phyloP scores from a whole-genome alignment of 2,888 invertebrate species.

The Tenthredo livida region DNA sequence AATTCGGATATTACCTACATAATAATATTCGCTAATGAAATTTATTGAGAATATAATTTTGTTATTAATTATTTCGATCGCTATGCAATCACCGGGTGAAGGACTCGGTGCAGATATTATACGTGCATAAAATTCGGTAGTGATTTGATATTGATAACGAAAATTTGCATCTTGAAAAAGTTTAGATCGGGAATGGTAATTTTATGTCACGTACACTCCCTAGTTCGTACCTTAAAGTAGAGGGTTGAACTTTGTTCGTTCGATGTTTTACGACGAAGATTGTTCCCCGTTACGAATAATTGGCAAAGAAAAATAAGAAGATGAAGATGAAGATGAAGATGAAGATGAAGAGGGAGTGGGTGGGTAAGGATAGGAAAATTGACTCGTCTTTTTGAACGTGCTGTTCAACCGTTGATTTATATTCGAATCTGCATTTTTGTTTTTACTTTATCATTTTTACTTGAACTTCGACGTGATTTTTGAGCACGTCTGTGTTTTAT shows the following conservation, averaged over 20 bases:
- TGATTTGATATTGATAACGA: conserved; percentile 34
- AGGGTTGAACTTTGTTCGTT: conserved; percentile 27
- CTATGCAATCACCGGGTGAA: neutral
- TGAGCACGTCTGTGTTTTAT: conserved; percentile 11
- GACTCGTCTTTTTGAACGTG: neutral
- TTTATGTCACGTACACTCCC: conserved; percentile 29
- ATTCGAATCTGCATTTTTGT: conserved; percentile 11
- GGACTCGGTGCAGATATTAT: neutral
- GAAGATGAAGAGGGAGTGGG: neutral
- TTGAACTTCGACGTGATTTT: neutral
- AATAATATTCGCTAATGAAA: neutral
- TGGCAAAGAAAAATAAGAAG: neutral
- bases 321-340: neutral
- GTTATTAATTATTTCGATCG: neutral
- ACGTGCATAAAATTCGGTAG: conserved; percentile 8
- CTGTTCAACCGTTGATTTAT: conserved; percentile 9
- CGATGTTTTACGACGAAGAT: conserved; percentile 30
- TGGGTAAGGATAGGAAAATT: neutral
- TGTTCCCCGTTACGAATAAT: conserved; percentile 6
- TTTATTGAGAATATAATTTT: neutral
- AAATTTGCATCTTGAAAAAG: conserved; percentile 37
- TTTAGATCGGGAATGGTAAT: conserved; percentile 37
- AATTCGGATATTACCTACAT: neutral
- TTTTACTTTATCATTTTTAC: neutral
- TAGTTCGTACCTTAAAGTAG: neutral